Evolutionary conservation across 2,797 vertebrate genomes (phyloP).

Genomic region (Myotis pilosus): DNA sequence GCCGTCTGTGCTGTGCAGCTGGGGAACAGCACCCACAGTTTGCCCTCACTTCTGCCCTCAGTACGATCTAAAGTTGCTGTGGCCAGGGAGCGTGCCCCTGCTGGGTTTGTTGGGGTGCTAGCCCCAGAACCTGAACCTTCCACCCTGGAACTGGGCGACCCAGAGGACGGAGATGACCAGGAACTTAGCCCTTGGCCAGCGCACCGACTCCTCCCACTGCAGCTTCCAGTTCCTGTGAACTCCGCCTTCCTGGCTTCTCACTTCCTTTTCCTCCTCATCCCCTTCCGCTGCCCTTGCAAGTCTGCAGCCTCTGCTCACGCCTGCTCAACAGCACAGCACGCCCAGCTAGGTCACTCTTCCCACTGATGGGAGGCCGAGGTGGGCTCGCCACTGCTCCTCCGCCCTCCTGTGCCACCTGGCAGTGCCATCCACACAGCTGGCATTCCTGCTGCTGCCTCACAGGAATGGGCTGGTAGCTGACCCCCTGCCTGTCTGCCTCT

Average conservation of each 20-base stretch:
- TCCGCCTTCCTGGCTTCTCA: neutral
- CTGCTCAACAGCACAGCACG: neutral
- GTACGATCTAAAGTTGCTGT: neutral
- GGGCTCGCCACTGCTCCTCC: neutral
- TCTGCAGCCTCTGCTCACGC: neutral
- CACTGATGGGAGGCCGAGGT: neutral
- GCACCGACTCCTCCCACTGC: neutral
- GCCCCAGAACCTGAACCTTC: neutral
- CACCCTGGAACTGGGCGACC: neutral
- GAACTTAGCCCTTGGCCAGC: neutral
- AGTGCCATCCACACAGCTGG: accelerated
- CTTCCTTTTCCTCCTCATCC: neutral
- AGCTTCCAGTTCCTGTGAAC: neutral
- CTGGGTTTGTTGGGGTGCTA: too few relatives aligned
- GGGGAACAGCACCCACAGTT: neutral
- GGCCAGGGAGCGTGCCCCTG: neutral
- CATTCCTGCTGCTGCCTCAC: neutral
- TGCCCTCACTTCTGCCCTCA: neutral
- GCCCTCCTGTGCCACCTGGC: neutral
- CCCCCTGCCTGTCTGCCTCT: neutral
- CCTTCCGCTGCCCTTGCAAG: neutral
- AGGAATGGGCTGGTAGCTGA: neutral
- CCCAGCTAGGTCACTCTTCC: accelerated
- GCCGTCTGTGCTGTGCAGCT: neutral
- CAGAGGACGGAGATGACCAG: neutral